phyloP scores from a whole-genome alignment of 2,797 vertebrate species.

The Poecilia gillii region DNA sequence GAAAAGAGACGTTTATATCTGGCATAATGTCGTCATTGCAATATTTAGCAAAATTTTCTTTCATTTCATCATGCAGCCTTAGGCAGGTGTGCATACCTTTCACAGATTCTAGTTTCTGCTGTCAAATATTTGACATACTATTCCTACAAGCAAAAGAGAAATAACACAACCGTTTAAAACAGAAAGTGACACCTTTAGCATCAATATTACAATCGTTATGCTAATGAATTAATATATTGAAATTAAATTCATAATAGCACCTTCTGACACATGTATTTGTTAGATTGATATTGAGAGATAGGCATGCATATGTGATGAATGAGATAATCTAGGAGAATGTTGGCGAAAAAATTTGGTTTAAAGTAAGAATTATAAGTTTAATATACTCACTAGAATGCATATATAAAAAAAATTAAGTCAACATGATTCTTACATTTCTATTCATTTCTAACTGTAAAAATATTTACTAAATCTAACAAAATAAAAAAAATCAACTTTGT shows the following conservation, averaged over 20 bases:
- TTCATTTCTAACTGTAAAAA: not conserved
- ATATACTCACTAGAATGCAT: too few relatives aligned
- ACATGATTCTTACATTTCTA: not conserved
- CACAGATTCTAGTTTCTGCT: too few relatives aligned
- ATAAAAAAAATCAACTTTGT: not conserved
- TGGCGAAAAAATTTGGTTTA: not conserved
- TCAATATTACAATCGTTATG: too few relatives aligned
- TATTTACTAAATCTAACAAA: not conserved
- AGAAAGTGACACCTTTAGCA: too few relatives aligned
- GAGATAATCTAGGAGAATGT: not conserved
- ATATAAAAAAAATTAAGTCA: not conserved
- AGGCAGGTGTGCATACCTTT: too few relatives aligned
- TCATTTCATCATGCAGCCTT: not conserved
- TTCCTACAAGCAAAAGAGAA: not conserved
- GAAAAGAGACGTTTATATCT: not conserved
- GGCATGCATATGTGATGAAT: not conserved
- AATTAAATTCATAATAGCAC: not conserved
- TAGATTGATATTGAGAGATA: not conserved
- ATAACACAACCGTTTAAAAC: not conserved
- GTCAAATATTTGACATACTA: not conserved
- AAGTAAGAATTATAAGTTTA: not conserved
- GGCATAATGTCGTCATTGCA: not conserved
- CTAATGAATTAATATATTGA: not conserved
- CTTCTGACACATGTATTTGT: not conserved
- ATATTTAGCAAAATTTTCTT: not conserved